These are phyloP conservation scores for Rhingia campestris DNA, from an alignment of 2,888 invertebrate species.

Conservation along the genomic window DNA sequence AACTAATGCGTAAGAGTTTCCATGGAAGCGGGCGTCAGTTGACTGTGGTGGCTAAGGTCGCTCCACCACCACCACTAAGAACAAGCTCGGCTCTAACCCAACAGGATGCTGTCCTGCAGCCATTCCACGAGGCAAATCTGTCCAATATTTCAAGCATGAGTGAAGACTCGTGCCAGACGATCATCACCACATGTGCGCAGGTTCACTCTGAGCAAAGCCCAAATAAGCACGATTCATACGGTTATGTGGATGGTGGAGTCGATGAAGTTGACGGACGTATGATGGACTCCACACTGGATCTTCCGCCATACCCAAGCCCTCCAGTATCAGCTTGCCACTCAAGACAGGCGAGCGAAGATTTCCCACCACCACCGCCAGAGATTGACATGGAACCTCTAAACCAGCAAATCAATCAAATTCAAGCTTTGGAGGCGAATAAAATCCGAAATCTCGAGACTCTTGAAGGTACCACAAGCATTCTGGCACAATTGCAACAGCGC, in stretches of 20 bases:
- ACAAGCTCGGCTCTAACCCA: constrained; percentile 91
- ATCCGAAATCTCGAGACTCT: constrained; percentile 81
- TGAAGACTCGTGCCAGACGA: constrained; percentile 85
- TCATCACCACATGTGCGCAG: constrained; percentile 91
- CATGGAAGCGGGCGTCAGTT: constrained; percentile 93
- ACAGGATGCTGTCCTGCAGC: constrained; percentile 78
- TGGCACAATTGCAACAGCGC: constrained; percentile 87
- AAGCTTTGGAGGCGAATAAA: constrained; percentile 80
- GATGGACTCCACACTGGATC: constrained; percentile 83
- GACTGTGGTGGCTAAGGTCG: constrained; percentile 92
- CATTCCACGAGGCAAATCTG: constrained; percentile 81
- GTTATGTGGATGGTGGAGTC: constrained; percentile 83
- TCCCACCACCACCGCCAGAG: constrained; percentile 91
- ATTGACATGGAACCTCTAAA: constrained; percentile 87
- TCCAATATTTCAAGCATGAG: constrained; percentile 82
- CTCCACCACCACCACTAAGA: constrained; percentile 92
- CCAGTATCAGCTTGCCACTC: constrained; percentile 91
- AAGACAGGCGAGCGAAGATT: constrained; percentile 93
- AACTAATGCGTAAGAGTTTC: constrained; percentile 94
- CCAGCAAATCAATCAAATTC: constrained; percentile 85
- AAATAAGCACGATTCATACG: constrained; percentile 83
- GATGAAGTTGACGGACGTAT: constrained; percentile 86
- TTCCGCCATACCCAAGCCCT: constrained; percentile 92
- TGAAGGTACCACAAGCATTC: constrained; percentile 83
- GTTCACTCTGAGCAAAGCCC: constrained; percentile 92